Evolutionary conservation across 2,888 invertebrate species (phyloP).

Genomic region (Piscicola geometra): DNA sequence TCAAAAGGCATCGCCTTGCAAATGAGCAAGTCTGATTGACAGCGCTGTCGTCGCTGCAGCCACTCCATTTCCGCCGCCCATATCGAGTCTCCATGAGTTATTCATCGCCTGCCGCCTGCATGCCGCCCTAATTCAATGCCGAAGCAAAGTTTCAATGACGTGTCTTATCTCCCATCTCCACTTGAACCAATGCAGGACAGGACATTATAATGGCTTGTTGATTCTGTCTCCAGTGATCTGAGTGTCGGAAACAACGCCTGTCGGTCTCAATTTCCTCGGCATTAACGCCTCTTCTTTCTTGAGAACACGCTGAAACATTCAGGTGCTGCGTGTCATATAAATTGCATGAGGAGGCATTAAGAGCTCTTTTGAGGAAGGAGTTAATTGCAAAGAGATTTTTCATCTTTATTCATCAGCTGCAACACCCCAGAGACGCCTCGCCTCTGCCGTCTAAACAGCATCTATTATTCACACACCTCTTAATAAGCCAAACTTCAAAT

Average conservation of each 20-base stretch:
- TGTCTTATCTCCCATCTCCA: too few relatives aligned
- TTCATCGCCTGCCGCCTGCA: background rate
- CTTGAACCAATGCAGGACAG: too few relatives aligned
- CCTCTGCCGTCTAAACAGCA: slow-evolving; percentile 2
- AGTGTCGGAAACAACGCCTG: too few relatives aligned
- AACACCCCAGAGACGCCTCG: background rate
- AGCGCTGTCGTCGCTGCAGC: background rate
- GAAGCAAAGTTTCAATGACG: background rate
- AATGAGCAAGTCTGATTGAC: slow-evolving; percentile 8
- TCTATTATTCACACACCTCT: background rate
- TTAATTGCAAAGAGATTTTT: slow-evolving; percentile 10
- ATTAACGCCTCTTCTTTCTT: too few relatives aligned
- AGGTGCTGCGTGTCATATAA: too few relatives aligned
- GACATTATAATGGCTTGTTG: background rate
- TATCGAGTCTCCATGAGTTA: slow-evolving; percentile 4
- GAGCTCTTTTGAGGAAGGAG: background rate
- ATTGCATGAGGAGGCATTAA: background rate
- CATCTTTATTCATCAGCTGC: slow-evolving; percentile 13
- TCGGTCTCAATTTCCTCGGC: too few relatives aligned
- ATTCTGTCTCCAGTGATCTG: background rate
- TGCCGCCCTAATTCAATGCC: background rate
- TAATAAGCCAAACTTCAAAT: too few relatives aligned
- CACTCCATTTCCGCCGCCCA: slow-evolving; percentile 17
- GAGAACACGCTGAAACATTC: too few relatives aligned
- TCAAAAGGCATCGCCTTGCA: slow-evolving; percentile 7